Evolutionary conservation across 1,140 invertebrate genomes (phyloP).

Genomic region (Drosophila malerkotliana): DNA sequence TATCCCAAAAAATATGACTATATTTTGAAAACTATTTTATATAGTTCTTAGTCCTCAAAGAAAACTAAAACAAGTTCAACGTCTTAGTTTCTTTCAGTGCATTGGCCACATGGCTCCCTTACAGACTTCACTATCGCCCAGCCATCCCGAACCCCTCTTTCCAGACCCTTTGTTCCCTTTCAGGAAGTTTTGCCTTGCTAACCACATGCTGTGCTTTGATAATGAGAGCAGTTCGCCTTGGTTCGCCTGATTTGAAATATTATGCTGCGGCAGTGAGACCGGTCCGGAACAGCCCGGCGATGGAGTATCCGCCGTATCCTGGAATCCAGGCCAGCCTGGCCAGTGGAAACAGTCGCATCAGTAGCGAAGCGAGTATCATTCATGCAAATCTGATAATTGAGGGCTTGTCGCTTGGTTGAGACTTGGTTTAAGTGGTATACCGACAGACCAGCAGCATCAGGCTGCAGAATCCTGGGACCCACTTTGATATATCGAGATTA

Average conservation of each 20-base stretch:
- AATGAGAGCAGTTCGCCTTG: slow-evolving; percentile 71
- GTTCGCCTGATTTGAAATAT: slow-evolving; percentile 79
- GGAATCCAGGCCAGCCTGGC: slow-evolving; percentile 13
- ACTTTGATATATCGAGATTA: slow-evolving; percentile 63
- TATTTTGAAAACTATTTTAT: too few relatives aligned
- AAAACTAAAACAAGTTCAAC: not conserved
- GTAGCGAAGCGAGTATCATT: slow-evolving; percentile 56
- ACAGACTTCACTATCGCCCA: slow-evolving; percentile 35
- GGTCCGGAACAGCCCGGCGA: slow-evolving; percentile 13
- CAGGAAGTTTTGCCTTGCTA: slow-evolving; percentile 69
- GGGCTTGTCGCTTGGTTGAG: slow-evolving; percentile 74
- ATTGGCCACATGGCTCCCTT: slow-evolving; percentile 52
- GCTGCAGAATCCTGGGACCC: slow-evolving; percentile 11
- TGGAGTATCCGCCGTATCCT: slow-evolving; percentile 29
- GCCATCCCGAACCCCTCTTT: slow-evolving; percentile 21
- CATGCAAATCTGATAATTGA: slow-evolving; percentile 82
- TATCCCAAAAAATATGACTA: too few relatives aligned
- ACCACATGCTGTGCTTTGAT: slow-evolving; percentile 82
- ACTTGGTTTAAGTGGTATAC: slow-evolving; percentile 66
- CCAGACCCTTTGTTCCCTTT: slow-evolving; percentile 42
- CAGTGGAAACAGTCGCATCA: slow-evolving; percentile 28
- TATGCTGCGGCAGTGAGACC: slow-evolving; percentile 61
- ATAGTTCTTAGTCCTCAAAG: too few relatives aligned
- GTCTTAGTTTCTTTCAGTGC: slow-evolving; percentile 3
- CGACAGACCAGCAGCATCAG: slow-evolving; percentile 5